Evolutionary conservation across 2,888 invertebrate species (phyloP).

Genomic region (Euzetes globulus): DNA sequence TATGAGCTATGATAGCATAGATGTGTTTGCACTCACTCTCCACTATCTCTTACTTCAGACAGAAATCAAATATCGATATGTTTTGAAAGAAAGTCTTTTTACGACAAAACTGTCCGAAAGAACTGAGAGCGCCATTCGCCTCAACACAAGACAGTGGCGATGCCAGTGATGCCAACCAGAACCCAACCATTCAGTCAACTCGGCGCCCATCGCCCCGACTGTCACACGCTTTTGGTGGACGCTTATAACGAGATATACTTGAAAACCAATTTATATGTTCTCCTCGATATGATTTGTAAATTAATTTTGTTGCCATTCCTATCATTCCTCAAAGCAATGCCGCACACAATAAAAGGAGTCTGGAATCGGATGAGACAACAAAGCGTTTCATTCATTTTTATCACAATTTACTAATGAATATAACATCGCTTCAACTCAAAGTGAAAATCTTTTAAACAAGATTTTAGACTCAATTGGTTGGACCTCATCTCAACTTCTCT

Average conservation of each 20-base stretch:
- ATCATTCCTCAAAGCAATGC: slow-evolving; percentile 12
- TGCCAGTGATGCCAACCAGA: background rate
- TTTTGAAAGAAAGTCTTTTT: slow-evolving; percentile 27
- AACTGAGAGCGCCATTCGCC: background rate
- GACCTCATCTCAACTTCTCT: background rate
- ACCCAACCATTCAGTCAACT: background rate
- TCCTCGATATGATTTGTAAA: slow-evolving; percentile 17
- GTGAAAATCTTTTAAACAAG: background rate
- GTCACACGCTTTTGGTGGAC: slow-evolving; percentile 26
- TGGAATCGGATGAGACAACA: slow-evolving; percentile 20
- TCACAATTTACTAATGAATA: slow-evolving; percentile 13
- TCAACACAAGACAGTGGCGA: background rate
- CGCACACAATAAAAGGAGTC: slow-evolving; percentile 26
- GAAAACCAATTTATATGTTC: slow-evolving; percentile 17
- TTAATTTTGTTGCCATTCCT: slow-evolving; percentile 24
- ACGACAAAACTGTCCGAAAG: slow-evolving; percentile 20
- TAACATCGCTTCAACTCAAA: background rate
- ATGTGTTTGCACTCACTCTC: background rate
- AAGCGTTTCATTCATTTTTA: slow-evolving; percentile 17
- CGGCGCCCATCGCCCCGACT: slow-evolving; percentile 25
- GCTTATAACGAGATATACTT: slow-evolving; percentile 23
- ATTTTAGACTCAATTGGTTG: background rate
- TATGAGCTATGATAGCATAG: slow-evolving; percentile 21
- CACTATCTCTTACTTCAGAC: background rate
- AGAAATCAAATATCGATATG: slow-evolving; percentile 13